Conservation (phyloP, 2,888 invertebrate genomes). For the Amiota mariae region DNA sequence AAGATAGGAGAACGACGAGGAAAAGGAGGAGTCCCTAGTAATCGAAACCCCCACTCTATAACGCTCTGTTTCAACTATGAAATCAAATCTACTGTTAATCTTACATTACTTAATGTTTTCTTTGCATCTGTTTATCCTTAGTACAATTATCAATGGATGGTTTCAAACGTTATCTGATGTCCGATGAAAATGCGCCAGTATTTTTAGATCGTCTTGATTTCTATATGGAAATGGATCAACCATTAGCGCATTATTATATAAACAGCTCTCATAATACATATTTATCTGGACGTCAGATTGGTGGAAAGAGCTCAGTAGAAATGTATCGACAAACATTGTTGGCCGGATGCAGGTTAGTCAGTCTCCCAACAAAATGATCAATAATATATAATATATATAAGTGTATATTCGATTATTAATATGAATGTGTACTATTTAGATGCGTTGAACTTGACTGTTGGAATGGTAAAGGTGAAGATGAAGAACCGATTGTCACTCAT, state of each 20-base stretch:
- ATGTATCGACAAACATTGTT: slow-evolving; percentile 98
- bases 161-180: slow-evolving; percentile 98
- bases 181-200: slow-evolving; percentile 99
- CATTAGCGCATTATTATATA: slow-evolving; percentile 98
- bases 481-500: slow-evolving; percentile 99
- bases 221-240: slow-evolving; percentile 99
- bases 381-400: not conserved
- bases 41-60: not conserved
- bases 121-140: slow-evolving; percentile 63
- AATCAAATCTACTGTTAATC: not conserved
- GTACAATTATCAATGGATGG: slow-evolving; percentile 94
- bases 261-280: slow-evolving; percentile 99
- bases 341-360: slow-evolving; percentile 91
- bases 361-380: not conserved
- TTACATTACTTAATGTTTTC: not conserved
- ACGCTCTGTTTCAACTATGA: not conserved
- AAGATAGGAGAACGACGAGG: too few relatives aligned
- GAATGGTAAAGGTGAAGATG: slow-evolving; percentile 98
- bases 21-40: too few relatives aligned
- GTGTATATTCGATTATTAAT: not conserved
- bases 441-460: slow-evolving; percentile 99
- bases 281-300: slow-evolving; percentile 95
- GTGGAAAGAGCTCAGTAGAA: slow-evolving; percentile 97
- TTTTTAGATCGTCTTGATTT: slow-evolving; percentile 98
- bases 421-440: slow-evolving; percentile 73